Evolutionary conservation across 1,140 invertebrate species (phyloP), one percentile per base, ranked within the genome.

Genomic region (Zaprionus ornatus): DNA sequence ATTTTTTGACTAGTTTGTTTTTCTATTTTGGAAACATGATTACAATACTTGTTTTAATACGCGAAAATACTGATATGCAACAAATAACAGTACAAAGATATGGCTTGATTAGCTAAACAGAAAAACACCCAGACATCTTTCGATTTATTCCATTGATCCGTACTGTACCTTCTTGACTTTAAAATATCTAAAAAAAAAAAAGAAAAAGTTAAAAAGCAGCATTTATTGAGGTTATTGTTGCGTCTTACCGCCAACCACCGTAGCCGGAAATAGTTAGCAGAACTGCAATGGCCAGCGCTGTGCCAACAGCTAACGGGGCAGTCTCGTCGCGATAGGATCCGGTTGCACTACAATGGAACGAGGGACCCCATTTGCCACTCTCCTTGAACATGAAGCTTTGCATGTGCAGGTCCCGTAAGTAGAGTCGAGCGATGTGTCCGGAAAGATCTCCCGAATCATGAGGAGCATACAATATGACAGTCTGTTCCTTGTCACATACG

Each of bases 91-190:
- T 63, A 64, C 45, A 55, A 59, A 50, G 27, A 62, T 55, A 23
- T 66, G 63, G 61, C 19, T 61, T 15, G 66, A 67, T 52, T 59
- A 65, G 57, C 73, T 61, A 7, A 66, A 81, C 87, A 74, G 67
- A 90, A 76, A 88, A 77, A 69, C 62, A 61, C 55, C 50, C 68
- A 67, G n/a, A 65, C 21, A 35, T 32, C 27, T 19, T 2, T 55
- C 6, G 15, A 5, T 77, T 95, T 96, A 98, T 92, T 98, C 96
- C 97, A 98, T 98, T 1, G 97, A 98, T 86, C 97, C 97, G 92
- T 98, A 98, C 86, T 98, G 96, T 5, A 98, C 96, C 90, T 97
- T 98, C 93, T 98, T 98, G 29, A 98, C 95, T 92, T 97, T 97
- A 84, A 97, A 95, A 87, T 98, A 97, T 79, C 97, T 95, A 93